phyloP scores from a whole-genome alignment of 2,888 invertebrate genomes.

The Pogonocherus hispidulus region DNA sequence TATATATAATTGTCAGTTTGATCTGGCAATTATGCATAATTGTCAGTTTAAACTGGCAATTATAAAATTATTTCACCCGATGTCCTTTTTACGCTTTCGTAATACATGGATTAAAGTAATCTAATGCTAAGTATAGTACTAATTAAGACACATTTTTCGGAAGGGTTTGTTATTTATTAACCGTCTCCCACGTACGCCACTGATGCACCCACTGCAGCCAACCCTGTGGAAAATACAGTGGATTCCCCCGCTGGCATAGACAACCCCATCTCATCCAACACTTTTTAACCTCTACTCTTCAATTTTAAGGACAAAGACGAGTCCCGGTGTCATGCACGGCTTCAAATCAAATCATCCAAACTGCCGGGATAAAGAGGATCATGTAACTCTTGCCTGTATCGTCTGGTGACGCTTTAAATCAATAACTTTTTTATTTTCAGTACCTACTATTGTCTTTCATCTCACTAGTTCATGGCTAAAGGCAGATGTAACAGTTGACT shows the following conservation, averaged over 20 bases:
- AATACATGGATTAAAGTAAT: too few species aligned
- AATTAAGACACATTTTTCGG: too few species aligned
- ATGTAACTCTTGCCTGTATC: conserved; percentile 10
- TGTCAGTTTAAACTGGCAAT: too few species aligned
- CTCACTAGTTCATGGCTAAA: too few species aligned
- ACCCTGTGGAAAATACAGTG: conserved; percentile 54
- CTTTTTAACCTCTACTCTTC: conserved; percentile 49
- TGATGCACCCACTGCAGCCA: conserved; percentile 51
- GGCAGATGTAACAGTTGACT: too few species aligned
- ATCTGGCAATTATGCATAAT: too few species aligned
- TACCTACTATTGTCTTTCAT: neutral
- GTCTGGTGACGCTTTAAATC: conserved; percentile 2
- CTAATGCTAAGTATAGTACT: too few species aligned
- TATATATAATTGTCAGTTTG: too few species aligned
- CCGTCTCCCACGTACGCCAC: neutral
- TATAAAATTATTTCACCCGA: too few species aligned
- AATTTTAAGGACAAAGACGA: conserved; percentile 42
- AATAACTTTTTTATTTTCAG: conserved; percentile 5
- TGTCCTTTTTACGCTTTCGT: too few species aligned
- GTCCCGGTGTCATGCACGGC: conserved; percentile 24
- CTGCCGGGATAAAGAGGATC: conserved; percentile 17
- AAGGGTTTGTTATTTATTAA: too few species aligned
- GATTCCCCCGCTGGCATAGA: conserved; percentile 52
- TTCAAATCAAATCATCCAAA: conserved; percentile 28
- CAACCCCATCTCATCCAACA: conserved; percentile 48